Conservation (phyloP, 1,140 invertebrate genomes). For the Papilio aristodemus region DNA sequence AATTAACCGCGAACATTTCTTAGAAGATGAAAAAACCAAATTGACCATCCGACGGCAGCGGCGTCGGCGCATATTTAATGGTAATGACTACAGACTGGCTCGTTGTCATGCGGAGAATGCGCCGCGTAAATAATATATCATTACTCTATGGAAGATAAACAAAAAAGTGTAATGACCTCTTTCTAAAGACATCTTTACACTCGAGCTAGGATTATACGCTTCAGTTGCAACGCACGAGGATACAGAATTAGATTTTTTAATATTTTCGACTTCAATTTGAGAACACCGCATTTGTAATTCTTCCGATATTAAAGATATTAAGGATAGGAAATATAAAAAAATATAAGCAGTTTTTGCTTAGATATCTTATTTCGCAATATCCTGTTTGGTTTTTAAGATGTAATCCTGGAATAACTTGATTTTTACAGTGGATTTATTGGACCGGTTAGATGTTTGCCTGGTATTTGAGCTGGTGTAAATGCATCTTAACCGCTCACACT, state of each 20-base stretch:
- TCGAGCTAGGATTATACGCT: slow-evolving; percentile 3
- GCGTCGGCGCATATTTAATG: slow-evolving; percentile 52
- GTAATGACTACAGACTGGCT: slow-evolving; percentile 64
- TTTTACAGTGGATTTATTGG: neutral
- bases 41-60: slow-evolving; percentile 34
- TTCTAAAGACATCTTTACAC: slow-evolving; percentile 4
- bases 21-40: slow-evolving; percentile 45
- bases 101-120: slow-evolving; percentile 65
- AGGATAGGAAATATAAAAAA: too few relatives aligned
- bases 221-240: neutral
- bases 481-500: slow-evolving; percentile 27
- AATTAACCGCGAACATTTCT: slow-evolving; percentile 37
- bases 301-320: too few relatives aligned
- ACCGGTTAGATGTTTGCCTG: neutral
- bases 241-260: neutral
- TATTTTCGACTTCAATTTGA: neutral
- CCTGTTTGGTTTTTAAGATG: neutral
- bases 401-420: neutral
- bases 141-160: slow-evolving; percentile 59
- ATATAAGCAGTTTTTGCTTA: too few relatives aligned
- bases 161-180: slow-evolving; percentile 59
- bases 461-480: slow-evolving; percentile 25
- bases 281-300: too few relatives aligned
- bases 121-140: slow-evolving; percentile 68
- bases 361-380: too few relatives aligned